phyloP scores from a whole-genome alignment of 2,888 invertebrate genomes.

The Osmoderma eremita region DNA sequence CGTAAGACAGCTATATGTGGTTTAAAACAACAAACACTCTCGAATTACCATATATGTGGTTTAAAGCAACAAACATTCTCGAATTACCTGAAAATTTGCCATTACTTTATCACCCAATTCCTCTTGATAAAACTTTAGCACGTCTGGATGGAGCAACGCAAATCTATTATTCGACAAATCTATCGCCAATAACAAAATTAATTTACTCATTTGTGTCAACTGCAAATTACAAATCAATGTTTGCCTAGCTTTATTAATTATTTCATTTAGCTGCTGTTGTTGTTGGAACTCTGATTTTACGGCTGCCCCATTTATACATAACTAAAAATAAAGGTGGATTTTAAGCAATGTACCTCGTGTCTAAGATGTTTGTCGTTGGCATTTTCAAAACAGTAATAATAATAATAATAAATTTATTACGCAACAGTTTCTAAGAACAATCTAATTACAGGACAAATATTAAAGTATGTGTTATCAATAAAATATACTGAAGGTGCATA shows the following conservation, averaged over 20 bases:
- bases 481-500: no score
- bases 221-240: constrained; percentile 57
- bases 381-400: no score
- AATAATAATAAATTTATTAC: no score
- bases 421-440: no score
- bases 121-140: constrained; percentile 60
- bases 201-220: constrained; percentile 57
- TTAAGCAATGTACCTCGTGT: no score
- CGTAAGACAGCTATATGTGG: no score
- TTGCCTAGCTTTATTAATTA: constrained; percentile 58
- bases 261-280: constrained; percentile 55
- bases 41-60: constrained; percentile 49
- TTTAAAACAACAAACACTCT: no score
- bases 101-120: constrained; percentile 58
- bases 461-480: no score
- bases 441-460: no score
- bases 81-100: constrained; percentile 56
- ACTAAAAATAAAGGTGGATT: constrained; percentile 57
- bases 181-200: constrained; percentile 61
- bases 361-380: no score
- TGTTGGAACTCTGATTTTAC: constrained; percentile 49
- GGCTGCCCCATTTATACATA: constrained; percentile 59
- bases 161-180: constrained; percentile 61
- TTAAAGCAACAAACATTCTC: no score
- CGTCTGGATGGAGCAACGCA: constrained; percentile 57